Conservation (phyloP, 2,797 vertebrate species). For the Echiichthys vipera region DNA sequence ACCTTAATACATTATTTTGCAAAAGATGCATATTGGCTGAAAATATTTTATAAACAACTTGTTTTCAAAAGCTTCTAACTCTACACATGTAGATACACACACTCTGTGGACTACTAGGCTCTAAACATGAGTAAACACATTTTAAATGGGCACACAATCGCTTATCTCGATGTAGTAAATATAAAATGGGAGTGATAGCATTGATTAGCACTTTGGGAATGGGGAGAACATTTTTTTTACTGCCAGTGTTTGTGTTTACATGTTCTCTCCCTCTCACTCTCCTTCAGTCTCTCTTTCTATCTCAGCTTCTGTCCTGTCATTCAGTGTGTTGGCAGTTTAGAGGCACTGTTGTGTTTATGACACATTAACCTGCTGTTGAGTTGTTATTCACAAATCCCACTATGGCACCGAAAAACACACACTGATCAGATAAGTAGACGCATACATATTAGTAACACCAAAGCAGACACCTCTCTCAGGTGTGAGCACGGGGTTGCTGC, state of each 20-base stretch:
- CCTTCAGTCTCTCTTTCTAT: not conserved
- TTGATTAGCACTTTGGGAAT: constrained; percentile 23
- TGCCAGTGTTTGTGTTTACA: constrained; percentile 1
- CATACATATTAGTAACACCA: constrained; percentile 7
- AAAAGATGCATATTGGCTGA: not conserved
- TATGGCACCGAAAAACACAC: constrained; percentile 40
- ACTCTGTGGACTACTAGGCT: not conserved
- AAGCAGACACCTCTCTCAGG: constrained; percentile 38
- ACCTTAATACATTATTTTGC: not conserved
- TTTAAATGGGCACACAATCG: constrained; percentile 5
- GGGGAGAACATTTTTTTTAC: no score
- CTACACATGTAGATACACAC: not conserved
- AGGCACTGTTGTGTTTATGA: constrained; percentile 52
- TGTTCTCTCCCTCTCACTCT: constrained; percentile 7
- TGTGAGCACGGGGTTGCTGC: constrained; percentile 36
- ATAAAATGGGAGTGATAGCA: not conserved
- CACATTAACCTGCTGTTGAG: constrained; percentile 71
- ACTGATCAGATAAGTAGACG: constrained; percentile 19
- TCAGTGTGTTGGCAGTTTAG: constrained; percentile 51
- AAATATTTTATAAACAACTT: not conserved
- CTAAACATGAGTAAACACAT: not conserved
- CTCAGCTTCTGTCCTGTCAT: constrained; percentile 59
- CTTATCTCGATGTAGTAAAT: not conserved
- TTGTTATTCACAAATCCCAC: constrained; percentile 55
- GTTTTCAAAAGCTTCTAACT: not conserved